Conservation (phyloP, 1,140 invertebrate genomes). For the Drosophila lini region DNA sequence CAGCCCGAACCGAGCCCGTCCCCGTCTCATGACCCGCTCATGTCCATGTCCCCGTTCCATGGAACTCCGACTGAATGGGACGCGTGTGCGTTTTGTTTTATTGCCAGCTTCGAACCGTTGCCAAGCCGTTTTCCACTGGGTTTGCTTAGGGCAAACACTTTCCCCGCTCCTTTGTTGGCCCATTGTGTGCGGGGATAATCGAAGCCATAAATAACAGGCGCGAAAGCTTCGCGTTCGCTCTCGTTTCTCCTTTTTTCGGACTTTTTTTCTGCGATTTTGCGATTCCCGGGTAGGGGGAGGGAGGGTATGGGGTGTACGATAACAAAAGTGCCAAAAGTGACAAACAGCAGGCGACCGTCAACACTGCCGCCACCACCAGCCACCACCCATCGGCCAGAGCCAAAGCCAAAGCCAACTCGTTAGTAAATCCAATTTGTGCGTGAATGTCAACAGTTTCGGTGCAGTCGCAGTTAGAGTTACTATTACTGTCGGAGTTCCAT, state of each 20-base stretch:
- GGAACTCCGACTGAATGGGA: conserved; percentile 24
- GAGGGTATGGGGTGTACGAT: conserved; percentile 38
- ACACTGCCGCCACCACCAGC: conserved; percentile 1
- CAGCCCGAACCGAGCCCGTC: not conserved
- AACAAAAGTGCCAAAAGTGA: conserved; percentile 81
- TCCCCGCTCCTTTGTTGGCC: conserved; percentile 59
- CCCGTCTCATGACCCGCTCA: not conserved
- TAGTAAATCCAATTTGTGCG: conserved; percentile 81
- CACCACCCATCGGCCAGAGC: conserved; percentile 11
- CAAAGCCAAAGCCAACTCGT: conserved; percentile 65
- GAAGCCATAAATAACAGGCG: conserved; percentile 83
- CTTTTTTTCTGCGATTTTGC: conserved; percentile 16
- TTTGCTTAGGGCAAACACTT: conserved; percentile 70
- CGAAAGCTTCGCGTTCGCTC: conserved; percentile 58
- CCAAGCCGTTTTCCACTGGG: conserved; percentile 59
- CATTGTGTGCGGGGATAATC: conserved; percentile 79
- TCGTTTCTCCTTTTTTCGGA: conserved; percentile 1
- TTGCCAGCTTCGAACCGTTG: conserved; percentile 65
- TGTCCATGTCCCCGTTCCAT: not conserved
- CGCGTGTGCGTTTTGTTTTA: conserved; percentile 80
- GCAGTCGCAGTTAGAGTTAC: conserved; percentile 55
- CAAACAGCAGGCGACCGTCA: conserved; percentile 79
- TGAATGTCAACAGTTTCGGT: conserved; percentile 77
- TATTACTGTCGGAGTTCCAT: conserved; percentile 25
- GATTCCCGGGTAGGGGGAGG: conserved; percentile 1